Evolutionary conservation across 1,140 invertebrate species (phyloP).

Genomic region (Drosophila kepulauana): DNA sequence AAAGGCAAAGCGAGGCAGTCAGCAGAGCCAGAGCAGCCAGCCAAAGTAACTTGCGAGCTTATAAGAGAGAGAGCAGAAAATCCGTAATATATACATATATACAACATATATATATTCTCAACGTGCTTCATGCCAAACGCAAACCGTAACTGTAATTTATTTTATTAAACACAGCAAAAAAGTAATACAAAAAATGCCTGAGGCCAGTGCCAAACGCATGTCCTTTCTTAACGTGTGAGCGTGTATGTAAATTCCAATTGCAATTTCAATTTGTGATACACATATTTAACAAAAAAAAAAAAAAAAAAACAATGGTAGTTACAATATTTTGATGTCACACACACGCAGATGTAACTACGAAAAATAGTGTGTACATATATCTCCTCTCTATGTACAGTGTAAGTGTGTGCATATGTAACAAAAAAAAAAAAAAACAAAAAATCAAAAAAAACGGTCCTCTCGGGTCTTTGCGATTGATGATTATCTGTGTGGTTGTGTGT

Average conservation of each 20-base stretch:
- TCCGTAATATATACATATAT: conserved; percentile 45
- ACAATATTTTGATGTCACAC: conserved; percentile 46
- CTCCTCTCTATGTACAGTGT: not conserved
- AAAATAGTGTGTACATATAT: conserved; percentile 47
- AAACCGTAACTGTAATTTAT: conserved; percentile 57
- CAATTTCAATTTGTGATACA: conserved; percentile 27
- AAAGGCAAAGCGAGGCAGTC: conserved; percentile 15
- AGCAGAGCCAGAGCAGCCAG: conserved; percentile 36
- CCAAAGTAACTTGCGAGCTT: conserved; percentile 56
- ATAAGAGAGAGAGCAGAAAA: conserved; percentile 59
- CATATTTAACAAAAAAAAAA: not conserved
- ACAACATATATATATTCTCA: conserved; percentile 36
- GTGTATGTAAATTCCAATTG: conserved; percentile 41
- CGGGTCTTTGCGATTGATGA: conserved; percentile 1
- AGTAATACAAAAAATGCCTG: conserved; percentile 45
- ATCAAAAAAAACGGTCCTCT: conserved; percentile 6
- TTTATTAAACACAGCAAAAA: conserved; percentile 51
- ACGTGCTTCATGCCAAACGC: conserved; percentile 52
- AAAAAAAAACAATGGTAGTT: conserved; percentile 20
- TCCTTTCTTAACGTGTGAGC: conserved; percentile 63
- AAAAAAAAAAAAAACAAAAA: conserved; percentile 8
- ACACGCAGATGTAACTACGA: conserved; percentile 36
- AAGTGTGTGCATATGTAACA: conserved; percentile 13
- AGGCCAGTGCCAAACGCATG: conserved; percentile 69
- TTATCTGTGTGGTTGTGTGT: conserved; percentile 49